Conservation (phyloP, 2,797 vertebrate genomes). For the Rhyacichthys aspro region DNA sequence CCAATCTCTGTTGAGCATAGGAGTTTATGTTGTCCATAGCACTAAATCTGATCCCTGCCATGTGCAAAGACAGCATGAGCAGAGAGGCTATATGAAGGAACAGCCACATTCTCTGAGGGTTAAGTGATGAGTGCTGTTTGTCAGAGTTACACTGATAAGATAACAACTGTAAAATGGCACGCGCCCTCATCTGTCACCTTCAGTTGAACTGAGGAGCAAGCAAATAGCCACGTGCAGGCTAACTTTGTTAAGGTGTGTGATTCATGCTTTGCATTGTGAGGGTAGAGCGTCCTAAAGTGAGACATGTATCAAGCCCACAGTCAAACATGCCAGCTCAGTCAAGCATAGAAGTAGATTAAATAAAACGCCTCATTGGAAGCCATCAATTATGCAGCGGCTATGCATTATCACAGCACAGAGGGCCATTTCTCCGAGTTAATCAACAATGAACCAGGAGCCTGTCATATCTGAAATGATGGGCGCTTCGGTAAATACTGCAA, state of each 20-base stretch:
- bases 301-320: conserved; percentile 13
- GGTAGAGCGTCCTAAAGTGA: conserved; percentile 1
- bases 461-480: conserved; percentile 44
- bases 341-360: conserved; percentile 42
- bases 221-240: not conserved
- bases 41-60: conserved; percentile 29
- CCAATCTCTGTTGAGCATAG: conserved; percentile 15
- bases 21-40: conserved; percentile 18
- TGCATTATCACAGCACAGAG: conserved; percentile 53
- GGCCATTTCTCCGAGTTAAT: conserved; percentile 54
- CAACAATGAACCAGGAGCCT: conserved; percentile 44
- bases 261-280: conserved; percentile 13
- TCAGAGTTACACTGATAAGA: conserved; percentile 43
- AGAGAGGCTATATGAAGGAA: conserved; percentile 2
- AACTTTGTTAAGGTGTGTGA: conserved; percentile 1
- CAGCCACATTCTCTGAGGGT: conserved; percentile 14
- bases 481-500: conserved; percentile 42
- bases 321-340: conserved; percentile 18
- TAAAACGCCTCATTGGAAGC: conserved; percentile 52
- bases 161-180: conserved; percentile 37
- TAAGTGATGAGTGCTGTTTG: conserved; percentile 9
- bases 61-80: conserved; percentile 7
- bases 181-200: conserved; percentile 35
- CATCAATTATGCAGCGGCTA: conserved; percentile 57
- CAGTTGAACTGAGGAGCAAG: conserved; percentile 21